Evolutionary conservation across 2,888 invertebrate species (phyloP), one percentile per base, ranked within the genome.

Genomic region (Entomobrya multifasciata): DNA sequence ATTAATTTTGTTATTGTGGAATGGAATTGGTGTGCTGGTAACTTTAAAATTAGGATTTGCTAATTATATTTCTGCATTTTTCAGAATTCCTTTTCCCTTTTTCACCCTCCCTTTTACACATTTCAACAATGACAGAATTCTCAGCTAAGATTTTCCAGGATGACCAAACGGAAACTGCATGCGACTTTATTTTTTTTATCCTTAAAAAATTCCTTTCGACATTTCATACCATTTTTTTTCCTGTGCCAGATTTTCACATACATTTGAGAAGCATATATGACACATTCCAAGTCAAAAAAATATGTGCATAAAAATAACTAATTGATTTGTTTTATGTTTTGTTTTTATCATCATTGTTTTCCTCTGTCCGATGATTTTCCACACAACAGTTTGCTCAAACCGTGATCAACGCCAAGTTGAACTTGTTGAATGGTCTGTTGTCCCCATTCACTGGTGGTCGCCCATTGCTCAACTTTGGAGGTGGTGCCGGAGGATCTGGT

Each of bases 391-490:
- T 91, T 89, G 91, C 91, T 84, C 90, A 90, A 89, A 90, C 91
- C 13, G 84, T 90, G 52, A 89, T 91, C 87, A 91, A 90, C 84
- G 89, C 91, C 17, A 91, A 91, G 79, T 83, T 91, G 79, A 91
- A 91, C 87, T 89, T 91, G 79, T 88, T 91, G 88, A 91, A 91
- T 62, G 91, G 91, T 52, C 87, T 91, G 44, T 70, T 91, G 78
- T 89, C 91, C 55, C 91, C 91, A 65, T 91, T 91, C 81, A 91
- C 91, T 65, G 91, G 91, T 41, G 91, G 91, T 60, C 88, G 91
- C 20, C 91, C 91, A 30, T 74, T 91, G 70, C 88, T 91, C 79
- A 90, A 90, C 85, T 90, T 90, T 52, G 91, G 91, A 60, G 89
- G 89, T n/a, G 25, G 41, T 30, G 74, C 77, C 13, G 80, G 80